These are phyloP conservation scores for Pterophyllum scalare DNA, from an alignment of 2,113 vertebrate genomes.

Conservation along the genomic window DNA sequence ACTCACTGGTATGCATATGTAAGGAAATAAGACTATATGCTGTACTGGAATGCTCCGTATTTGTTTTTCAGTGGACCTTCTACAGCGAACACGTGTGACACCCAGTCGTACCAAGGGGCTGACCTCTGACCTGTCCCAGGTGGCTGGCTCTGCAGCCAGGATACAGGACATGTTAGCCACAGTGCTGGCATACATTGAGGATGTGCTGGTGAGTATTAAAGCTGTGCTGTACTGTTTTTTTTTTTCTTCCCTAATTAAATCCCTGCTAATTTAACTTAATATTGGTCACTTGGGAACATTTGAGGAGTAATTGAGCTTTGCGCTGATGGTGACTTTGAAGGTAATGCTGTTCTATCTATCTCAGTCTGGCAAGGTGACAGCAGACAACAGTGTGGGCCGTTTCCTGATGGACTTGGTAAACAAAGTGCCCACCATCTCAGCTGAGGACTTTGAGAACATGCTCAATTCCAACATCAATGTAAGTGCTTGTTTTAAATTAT, in stretches of 20 bases:
- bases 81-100: slow-evolving; percentile 90
- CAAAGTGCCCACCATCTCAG: slow-evolving; percentile 94
- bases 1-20: background rate
- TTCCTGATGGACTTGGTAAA: slow-evolving; percentile 98
- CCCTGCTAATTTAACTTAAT: background rate
- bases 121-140: slow-evolving; percentile 96
- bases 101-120: slow-evolving; percentile 90
- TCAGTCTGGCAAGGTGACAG: slow-evolving; percentile 94
- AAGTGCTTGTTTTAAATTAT: slow-evolving; percentile 60
- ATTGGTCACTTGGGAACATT: background rate
- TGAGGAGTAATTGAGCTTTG: background rate
- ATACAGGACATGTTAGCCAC: slow-evolving; percentile 94
- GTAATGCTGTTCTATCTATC: slow-evolving; percentile 66
- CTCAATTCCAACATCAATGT: slow-evolving; percentile 99
- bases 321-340: background rate
- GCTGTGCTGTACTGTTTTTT: accelerated
- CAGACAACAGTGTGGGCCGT: slow-evolving; percentile 96
- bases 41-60: background rate
- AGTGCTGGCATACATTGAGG: slow-evolving; percentile 93
- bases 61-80: slow-evolving; percentile 88
- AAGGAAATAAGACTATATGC: background rate
- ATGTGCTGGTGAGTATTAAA: slow-evolving; percentile 90
- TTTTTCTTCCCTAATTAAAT: background rate
- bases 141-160: slow-evolving; percentile 87
- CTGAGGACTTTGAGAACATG: slow-evolving; percentile 98